Evolutionary conservation across 2,888 invertebrate species (phyloP).

Genomic region (Drosophila testacea): DNA sequence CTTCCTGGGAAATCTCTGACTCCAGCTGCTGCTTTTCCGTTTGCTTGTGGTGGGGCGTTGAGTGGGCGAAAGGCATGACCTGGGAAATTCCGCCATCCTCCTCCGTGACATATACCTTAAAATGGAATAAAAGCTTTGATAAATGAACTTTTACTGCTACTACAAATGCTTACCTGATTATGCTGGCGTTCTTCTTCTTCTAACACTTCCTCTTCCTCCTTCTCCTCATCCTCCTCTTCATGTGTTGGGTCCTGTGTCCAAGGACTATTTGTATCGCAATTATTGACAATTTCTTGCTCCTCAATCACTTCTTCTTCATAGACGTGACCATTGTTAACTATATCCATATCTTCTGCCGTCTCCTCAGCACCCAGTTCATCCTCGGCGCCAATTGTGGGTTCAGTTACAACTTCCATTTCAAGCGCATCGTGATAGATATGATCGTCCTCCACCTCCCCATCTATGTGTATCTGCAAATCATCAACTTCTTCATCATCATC

Average conservation of each 20-base stretch:
- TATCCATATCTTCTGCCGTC: conserved; percentile 33
- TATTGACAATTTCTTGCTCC: conserved; percentile 13
- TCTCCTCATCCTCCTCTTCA: not conserved
- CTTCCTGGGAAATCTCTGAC: not conserved
- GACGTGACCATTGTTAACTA: conserved; percentile 45
- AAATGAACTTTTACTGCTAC: conserved; percentile 1
- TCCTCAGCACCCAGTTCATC: conserved; percentile 52
- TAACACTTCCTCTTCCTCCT: not conserved
- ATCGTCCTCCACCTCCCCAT: conserved; percentile 17
- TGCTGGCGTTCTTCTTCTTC: not conserved
- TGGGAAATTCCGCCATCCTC: not conserved
- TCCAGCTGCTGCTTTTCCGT: not conserved
- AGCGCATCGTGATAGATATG: conserved; percentile 35
- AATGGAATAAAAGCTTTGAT: not conserved
- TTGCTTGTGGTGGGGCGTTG: conserved; percentile 25
- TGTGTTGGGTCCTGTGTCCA: conserved; percentile 9
- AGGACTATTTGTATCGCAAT: conserved; percentile 7
- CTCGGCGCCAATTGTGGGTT: conserved; percentile 76
- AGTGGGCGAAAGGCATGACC: conserved; percentile 23
- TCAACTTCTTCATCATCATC: conserved; percentile 15
- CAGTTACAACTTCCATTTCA: conserved; percentile 54
- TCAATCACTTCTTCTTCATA: conserved; percentile 21
- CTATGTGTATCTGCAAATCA: conserved; percentile 12
- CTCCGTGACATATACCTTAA: conserved; percentile 12
- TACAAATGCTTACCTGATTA: conserved; percentile 22